Evolutionary conservation across 2,888 invertebrate species (phyloP).

Genomic region (Lysandra coridon): DNA sequence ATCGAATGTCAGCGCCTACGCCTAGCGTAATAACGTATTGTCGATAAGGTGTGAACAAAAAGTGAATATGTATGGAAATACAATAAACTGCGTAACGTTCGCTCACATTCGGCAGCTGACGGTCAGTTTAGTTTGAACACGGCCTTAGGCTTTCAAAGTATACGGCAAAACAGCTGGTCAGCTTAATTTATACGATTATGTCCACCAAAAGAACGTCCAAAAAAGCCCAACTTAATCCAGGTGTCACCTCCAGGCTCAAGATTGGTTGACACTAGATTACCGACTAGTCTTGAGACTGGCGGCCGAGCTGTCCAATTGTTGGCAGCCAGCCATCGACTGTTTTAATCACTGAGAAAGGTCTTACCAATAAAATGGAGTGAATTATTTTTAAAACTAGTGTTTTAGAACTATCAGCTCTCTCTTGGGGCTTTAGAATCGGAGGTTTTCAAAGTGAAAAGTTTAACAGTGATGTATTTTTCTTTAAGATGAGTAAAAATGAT

Average conservation of each 20-base stretch:
- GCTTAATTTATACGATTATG: background rate
- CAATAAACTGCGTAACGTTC: too few species aligned
- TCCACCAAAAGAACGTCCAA: background rate
- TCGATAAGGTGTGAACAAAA: too few species aligned
- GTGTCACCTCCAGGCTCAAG: constrained; percentile 9
- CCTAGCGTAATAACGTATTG: too few species aligned
- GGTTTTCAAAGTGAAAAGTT: background rate
- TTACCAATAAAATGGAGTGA: constrained; percentile 6
- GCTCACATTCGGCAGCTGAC: too few species aligned
- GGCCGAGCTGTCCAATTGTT: constrained; percentile 8
- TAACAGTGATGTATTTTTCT: background rate
- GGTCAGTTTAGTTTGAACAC: too few species aligned
- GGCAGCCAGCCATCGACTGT: background rate
- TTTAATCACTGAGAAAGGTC: constrained; percentile 7
- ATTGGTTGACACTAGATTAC: constrained; percentile 13
- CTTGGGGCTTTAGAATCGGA: background rate
- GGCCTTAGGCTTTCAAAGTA: background rate
- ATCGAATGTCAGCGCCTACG: too few species aligned
- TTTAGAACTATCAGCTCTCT: background rate
- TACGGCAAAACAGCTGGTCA: background rate
- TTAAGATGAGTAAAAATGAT: too few species aligned
- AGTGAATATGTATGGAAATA: too few species aligned
- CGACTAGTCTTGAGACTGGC: constrained; percentile 4
- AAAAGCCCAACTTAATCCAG: constrained; percentile 11
- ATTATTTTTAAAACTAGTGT: constrained; percentile 9